Conservation (phyloP, 2,797 vertebrate species). For the Mastacembelus armatus region DNA sequence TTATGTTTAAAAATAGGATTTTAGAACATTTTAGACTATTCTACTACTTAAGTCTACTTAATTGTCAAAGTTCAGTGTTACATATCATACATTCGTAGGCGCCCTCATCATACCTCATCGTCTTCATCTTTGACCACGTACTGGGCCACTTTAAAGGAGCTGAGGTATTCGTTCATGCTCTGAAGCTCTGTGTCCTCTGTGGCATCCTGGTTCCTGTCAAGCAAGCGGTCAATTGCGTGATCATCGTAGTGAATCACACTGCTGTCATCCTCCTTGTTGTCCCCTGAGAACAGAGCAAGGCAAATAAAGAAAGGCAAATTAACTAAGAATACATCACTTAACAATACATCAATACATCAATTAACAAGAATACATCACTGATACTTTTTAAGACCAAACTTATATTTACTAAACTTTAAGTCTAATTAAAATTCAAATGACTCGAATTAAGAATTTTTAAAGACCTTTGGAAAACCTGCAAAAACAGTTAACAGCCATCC, state of each 20-base stretch:
- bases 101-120: constrained; percentile 90
- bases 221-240: constrained; percentile 92
- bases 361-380: no score
- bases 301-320: neutral
- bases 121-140: constrained; percentile 99
- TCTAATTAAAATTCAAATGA: no score
- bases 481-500: neutral
- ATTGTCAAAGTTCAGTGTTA: neutral
- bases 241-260: constrained; percentile 99
- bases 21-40: no score
- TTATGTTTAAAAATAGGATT: no score
- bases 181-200: constrained; percentile 97
- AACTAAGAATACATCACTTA: no score
- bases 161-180: constrained; percentile 99
- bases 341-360: no score
- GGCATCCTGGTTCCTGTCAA: constrained; percentile 96
- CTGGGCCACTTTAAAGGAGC: constrained; percentile 98
- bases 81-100: neutral
- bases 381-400: constrained; percentile 2
- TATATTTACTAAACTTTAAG: neutral
- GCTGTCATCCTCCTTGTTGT: constrained; percentile 97
- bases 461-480: no score
- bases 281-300: constrained; percentile 79
- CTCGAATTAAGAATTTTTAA: no score
- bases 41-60: no score